Evolutionary conservation across 2,113 vertebrate species (phyloP), one percentile per base, ranked within the genome.

Genomic region (Chlorocebus sabaeus): DNA sequence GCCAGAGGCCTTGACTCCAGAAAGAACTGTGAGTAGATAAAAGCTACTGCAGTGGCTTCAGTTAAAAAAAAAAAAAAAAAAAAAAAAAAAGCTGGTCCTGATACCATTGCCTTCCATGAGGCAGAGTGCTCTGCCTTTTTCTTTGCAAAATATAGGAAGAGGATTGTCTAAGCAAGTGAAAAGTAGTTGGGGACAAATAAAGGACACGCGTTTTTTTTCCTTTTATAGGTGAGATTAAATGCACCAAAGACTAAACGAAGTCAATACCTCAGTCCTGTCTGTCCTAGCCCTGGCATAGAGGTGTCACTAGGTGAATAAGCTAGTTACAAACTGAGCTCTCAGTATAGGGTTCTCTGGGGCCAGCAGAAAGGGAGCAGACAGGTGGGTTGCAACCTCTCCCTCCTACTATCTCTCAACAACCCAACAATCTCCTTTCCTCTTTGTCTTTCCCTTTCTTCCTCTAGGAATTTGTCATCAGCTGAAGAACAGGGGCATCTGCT

Each of bases 231-330:
- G 35, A 76, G 43, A 76, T 27, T 40, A 30, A 90, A 45, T 20
- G n/a, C n/a, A 48, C 43, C n/a, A 7, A 27, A 22, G 14, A 30
- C 4, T 23, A 7, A 75, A 43, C 6, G 35, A 67, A 32, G 40
- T 3, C 45, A 38, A 6, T 3, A 30, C 2, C 8, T 67, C 1
- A 5, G 7, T 48, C 5, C 1, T 18, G 43, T 61, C 5, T 3
- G 55, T 52, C 45, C 61, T 11, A 6, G 25, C 0, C 32, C 40
- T 10, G 35, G 20, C 2, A 7, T 0, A 52, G 40, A 57, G 3
- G 13, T 6, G 4, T 59, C 16, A 18, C 45, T 35, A 35, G 13
- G 1, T 23, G 20, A 30, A 7, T 40, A 25, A 38, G 70, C 10
- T 22, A 2, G 8, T 4, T 59, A 40, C 40, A 32, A 57, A 50